Conservation (phyloP, 2,888 invertebrate genomes). For the Piscicola geometra region DNA sequence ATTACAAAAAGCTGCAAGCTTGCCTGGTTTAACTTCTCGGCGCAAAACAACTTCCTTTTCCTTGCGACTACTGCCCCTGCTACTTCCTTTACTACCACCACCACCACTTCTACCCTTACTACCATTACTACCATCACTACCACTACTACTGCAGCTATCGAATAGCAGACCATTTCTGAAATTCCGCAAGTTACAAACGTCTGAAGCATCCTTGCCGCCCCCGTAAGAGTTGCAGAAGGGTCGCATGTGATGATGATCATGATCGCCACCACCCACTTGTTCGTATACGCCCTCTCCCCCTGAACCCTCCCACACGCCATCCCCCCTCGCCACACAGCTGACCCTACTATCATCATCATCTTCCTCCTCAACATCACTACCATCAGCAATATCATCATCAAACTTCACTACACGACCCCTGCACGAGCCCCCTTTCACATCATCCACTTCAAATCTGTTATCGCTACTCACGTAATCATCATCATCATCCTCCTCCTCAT, state of each 20-base stretch:
- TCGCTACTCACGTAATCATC: slow-evolving; percentile 13
- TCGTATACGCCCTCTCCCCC: no score
- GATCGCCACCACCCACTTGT: no score
- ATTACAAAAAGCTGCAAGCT: background rate
- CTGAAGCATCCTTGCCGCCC: background rate
- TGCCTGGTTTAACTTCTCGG: no score
- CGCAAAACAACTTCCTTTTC: no score
- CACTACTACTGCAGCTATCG: slow-evolving; percentile 4
- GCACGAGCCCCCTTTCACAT: background rate
- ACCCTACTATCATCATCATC: background rate
- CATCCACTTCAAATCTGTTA: background rate
- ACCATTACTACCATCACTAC: background rate
- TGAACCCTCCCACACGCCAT: no score
- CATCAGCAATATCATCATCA: background rate
- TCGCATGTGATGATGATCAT: background rate
- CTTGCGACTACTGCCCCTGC: no score
- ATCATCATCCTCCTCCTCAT: background rate
- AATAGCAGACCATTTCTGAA: background rate
- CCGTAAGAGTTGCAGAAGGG: background rate
- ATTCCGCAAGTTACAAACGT: background rate
- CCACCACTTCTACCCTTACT: no score
- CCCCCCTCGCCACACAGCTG: no score
- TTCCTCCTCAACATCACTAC: background rate
- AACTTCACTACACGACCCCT: background rate
- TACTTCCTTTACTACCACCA: no score